phyloP scores from a whole-genome alignment of 1,140 invertebrate species.

The Ceratosolen solmsi region DNA sequence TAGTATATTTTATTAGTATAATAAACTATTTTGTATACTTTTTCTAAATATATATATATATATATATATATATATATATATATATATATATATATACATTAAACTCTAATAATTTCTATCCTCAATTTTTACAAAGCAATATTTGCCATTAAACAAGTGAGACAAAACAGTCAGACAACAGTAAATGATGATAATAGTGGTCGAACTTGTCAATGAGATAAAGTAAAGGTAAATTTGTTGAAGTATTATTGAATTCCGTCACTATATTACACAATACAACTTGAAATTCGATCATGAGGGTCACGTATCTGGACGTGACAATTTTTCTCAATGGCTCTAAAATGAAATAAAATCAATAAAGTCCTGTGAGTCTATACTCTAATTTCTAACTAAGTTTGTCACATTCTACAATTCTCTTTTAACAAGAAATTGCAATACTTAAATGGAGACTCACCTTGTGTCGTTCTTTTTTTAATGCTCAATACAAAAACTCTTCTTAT shows the following conservation, averaged over 20 bases:
- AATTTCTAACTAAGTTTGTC: no score
- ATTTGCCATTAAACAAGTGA: no score
- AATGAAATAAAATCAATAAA: constrained; percentile 17
- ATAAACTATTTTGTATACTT: no score
- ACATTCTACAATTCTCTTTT: not conserved
- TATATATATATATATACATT: no score
- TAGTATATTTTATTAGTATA: no score
- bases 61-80: no score
- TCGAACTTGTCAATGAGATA: no score
- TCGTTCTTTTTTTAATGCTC: not conserved
- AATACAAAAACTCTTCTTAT: not conserved
- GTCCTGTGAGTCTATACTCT: not conserved
- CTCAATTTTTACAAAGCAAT: no score
- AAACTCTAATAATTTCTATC: no score
- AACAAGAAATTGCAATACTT: not conserved
- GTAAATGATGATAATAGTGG: not conserved
- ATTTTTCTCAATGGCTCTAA: not conserved
- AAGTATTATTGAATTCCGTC: not conserved
- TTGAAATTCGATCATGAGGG: not conserved
- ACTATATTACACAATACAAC: not conserved
- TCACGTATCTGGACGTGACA: not conserved
- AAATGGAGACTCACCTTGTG: no score
- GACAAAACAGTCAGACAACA: no score
- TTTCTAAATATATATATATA: no score
- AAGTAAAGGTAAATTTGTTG: not conserved